phyloP scores from a whole-genome alignment of 30 jellyfish, hydroid and myxozoan genomes.

The Aurelia aurita region DNA sequence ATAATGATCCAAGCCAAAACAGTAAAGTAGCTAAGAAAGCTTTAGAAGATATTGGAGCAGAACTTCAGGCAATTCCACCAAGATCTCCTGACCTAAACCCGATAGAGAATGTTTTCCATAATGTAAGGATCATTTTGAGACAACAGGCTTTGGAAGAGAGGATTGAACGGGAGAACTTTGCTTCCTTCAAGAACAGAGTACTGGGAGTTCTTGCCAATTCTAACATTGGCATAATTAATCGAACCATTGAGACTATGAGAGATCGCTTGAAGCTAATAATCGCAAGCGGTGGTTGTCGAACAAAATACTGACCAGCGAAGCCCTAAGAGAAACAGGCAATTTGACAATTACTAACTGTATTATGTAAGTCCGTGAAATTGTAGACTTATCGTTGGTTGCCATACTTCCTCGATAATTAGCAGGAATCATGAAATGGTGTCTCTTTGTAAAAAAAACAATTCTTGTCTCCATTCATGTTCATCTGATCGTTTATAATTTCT shows the following conservation, averaged over 20 bases:
- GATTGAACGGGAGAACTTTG: constrained; percentile 19
- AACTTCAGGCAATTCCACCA: constrained; percentile 27
- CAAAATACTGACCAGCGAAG: constrained; percentile 26
- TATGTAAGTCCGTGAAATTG: no score
- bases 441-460: no score
- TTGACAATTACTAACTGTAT: no score
- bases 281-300: constrained; percentile 17
- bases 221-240: constrained; percentile 4
- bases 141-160: constrained; percentile 3
- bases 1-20: constrained; percentile 34
- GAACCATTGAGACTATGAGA: constrained; percentile 21
- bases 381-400: no score
- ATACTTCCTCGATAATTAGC: no score
- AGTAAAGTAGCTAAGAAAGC: constrained; percentile 20
- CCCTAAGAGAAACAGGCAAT: no score
- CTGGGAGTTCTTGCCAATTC: not conserved
- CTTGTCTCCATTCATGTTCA: no score
- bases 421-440: no score
- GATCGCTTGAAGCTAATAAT: constrained; percentile 5
- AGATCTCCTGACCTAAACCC: constrained; percentile 39
- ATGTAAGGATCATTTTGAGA: not conserved
- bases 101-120: constrained; percentile 24
- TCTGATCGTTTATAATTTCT: no score
- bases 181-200: not conserved
- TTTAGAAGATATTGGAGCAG: constrained; percentile 9